Percentiles rank a stretch among this genome's conserved stretches.
These are phyloP conservation scores for Litoditis marina DNA, from an alignment of 2,888 invertebrate genomes.

Conservation along the genomic window DNA sequence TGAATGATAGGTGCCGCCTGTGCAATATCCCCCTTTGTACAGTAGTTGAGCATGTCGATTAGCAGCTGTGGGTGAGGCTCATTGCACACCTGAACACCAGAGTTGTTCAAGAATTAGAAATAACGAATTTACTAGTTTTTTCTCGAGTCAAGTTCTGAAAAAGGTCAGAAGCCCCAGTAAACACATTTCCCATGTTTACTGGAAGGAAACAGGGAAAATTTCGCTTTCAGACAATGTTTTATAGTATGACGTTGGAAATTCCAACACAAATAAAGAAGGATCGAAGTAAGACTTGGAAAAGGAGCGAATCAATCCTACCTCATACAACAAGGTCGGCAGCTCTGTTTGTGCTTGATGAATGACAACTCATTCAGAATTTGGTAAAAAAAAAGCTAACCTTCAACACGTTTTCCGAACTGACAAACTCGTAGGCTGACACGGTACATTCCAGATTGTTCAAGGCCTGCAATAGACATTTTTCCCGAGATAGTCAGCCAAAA, in stretches of 20 bases:
- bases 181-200: too few relatives aligned
- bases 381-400: constrained; percentile 68
- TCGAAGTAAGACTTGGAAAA: too few relatives aligned
- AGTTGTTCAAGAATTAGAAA: neutral
- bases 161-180: too few relatives aligned
- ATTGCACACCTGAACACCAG: constrained; percentile 77
- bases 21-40: constrained; percentile 71
- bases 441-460: constrained; percentile 95
- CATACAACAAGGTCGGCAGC: too few relatives aligned
- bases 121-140: neutral
- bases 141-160: neutral
- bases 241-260: too few relatives aligned
- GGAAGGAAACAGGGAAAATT: too few relatives aligned
- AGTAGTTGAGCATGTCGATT: constrained; percentile 83
- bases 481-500: too few relatives aligned
- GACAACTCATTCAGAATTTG: neutral
- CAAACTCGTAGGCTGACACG: constrained; percentile 82
- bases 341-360: too few relatives aligned
- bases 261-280: too few relatives aligned
- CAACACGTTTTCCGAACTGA: constrained; percentile 90
- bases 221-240: too few relatives aligned
- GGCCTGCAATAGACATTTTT: constrained; percentile 68
- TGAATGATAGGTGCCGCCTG: constrained; percentile 67
- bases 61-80: constrained; percentile 94
- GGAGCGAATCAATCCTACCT: too few relatives aligned